Conservation (phyloP, 2,797 vertebrate species). For the Sebastes jordani region DNA sequence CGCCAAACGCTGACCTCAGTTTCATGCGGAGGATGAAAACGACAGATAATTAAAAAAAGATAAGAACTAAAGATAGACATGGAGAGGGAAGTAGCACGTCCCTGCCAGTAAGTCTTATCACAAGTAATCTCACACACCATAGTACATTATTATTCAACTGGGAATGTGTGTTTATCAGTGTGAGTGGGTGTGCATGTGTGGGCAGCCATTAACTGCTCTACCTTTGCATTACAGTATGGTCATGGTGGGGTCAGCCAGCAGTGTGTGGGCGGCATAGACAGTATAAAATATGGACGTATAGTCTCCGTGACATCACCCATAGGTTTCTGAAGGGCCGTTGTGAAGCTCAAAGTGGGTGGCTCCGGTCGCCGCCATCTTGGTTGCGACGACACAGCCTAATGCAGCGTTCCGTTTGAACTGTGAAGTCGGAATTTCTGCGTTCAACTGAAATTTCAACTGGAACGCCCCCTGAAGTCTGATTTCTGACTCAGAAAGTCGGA, state of each 20-base stretch:
- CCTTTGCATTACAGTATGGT: conserved; percentile 19
- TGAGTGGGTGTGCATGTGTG: background rate
- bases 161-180: conserved; percentile 1
- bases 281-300: background rate
- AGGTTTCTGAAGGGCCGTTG: background rate
- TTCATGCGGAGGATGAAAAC: background rate
- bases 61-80: background rate
- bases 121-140: conserved; percentile 13
- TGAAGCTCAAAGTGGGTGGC: too few relatives aligned
- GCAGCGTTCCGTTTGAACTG: too few relatives aligned
- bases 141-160: conserved; percentile 11
- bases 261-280: conserved; percentile 13
- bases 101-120: conserved; percentile 11
- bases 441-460: too few relatives aligned
- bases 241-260: conserved; percentile 42
- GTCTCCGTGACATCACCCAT: background rate
- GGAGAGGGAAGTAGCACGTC: background rate
- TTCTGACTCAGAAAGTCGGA: too few relatives aligned
- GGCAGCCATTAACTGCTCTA: conserved; percentile 3
- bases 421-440: accelerated
- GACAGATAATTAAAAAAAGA: background rate
- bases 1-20: conserved; percentile 19
- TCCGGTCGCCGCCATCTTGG: too few relatives aligned
- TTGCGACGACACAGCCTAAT: too few relatives aligned
- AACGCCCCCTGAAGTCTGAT: too few relatives aligned